Evolutionary conservation across 2,113 vertebrate species (phyloP), one percentile per base, ranked within the genome.

Genomic region (Marmota monax): DNA sequence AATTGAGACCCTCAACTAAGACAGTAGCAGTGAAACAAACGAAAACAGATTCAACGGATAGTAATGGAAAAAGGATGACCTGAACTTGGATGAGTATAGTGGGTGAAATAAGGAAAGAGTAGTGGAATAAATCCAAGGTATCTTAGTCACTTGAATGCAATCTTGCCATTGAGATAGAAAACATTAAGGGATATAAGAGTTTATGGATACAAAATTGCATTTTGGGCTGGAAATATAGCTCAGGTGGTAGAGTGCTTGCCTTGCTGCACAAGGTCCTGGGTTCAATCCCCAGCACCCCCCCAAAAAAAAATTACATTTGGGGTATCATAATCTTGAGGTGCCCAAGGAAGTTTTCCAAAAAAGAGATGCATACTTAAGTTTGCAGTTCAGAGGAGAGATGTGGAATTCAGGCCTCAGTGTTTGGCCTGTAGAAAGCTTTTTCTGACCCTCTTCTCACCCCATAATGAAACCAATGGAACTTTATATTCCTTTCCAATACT

Each of bases 271-370:
- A 45, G 45, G 45, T 45, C 45, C 45, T 9, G 45, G 45, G 45
- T 45, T 45, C 45, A 45, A 45, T 45, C 45, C 45, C 45, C 45
- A 45, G 45, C 45, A 45, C 45, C 7, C 45, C 7, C 7, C 7
- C 42, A 1, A 45, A 45, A 45, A 45, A 92, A 92, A 90, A 88
- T 93, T 45, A 58, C 37, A 58, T n/a, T 80, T 72, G 42, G 67
- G 29, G 69, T 18, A 42, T n/a, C 48, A 34, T 48, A 13, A 34
- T 77, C 17, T 69, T 85, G 18, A 69, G 29, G 25, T 39, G 4
- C 85, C 20, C 32, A 70, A 86, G 65, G n/a, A 93, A 61, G n/a
- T 84, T 79, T 65, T 56, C 65, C 72, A 77, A 32, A 89, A 82
- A 14, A 20, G 7, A 83, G 42, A 14, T 63, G 20, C 58, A 67